Base-by-base conservation (phyloP, 2,888 invertebrate species). In the Schrankia costaestrigalis region DNA sequence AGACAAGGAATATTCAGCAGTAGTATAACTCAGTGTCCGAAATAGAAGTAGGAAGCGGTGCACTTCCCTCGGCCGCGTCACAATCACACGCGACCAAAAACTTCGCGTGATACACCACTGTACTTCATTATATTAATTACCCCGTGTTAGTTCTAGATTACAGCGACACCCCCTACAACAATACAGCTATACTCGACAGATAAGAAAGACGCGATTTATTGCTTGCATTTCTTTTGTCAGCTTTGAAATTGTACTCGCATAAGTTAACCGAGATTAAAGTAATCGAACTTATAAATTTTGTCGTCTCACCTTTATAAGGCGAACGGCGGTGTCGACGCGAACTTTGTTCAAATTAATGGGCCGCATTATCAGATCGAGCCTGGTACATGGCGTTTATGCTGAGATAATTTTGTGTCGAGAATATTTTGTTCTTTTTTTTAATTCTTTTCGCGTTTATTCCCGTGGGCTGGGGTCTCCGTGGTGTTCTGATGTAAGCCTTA, bases 231-330 rank as follows among this genome's bases (percentile, higher is more conserved):
- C 87, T 87, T 87, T 87, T 87, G 87, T 87, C 87, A 87, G 87
- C 83, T 85, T 83, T 83, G 85, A 85, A 87, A 87, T 87, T 86
- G 87, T 86, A 85, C 79, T 82, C 87, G 87, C 87, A 87, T 87
- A 87, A 86, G 87, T 87, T 86, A 87, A 72, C 80, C 77, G 80
- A 87, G 87, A 87, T 87, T 87, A 87, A 86, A 87, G 83, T 87
- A 87, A 87, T 87, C 87, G 87, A 87, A 87, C 87, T 86, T 87
- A 87, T 87, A 87, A 87, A 87, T 87, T 87, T 86, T 86, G 87
- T 87, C 87, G 82, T 76, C 83, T 87, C 86, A 87, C 84, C 86
- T 87, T 78, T 85, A 82, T 82, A 85, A 77, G 84, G 82, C 73
- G 77, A 72, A 73, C 71, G 77, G 77, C 77, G 78, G 73, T 81